Evolutionary conservation across 2,888 invertebrate species (phyloP).

Genomic region (Platycnemis pennipes): DNA sequence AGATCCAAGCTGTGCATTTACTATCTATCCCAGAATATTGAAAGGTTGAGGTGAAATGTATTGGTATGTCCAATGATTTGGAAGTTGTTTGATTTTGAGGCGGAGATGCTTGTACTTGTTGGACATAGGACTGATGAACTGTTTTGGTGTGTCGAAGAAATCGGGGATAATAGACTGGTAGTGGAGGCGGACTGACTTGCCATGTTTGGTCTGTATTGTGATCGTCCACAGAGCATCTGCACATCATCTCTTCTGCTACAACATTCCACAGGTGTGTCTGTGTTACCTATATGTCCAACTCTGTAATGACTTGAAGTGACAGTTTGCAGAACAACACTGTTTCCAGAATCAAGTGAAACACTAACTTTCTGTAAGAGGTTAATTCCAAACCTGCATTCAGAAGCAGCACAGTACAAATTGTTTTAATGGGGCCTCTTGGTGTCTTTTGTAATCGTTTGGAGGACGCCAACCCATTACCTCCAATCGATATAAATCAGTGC

Average conservation of each 20-base stretch:
- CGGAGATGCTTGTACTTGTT: constrained; percentile 61
- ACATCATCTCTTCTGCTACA: constrained; percentile 67
- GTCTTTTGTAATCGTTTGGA: constrained; percentile 67
- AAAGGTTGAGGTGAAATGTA: constrained; percentile 41
- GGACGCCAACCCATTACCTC: constrained; percentile 66
- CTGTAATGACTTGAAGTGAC: constrained; percentile 52
- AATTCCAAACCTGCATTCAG: constrained; percentile 65
- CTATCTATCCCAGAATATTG: constrained; percentile 53
- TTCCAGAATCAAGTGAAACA: constrained; percentile 64
- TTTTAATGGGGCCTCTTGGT: constrained; percentile 65
- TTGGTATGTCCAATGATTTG: constrained; percentile 41
- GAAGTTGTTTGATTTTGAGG: constrained; percentile 37
- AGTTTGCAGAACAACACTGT: constrained; percentile 63
- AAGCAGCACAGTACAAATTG: constrained; percentile 67
- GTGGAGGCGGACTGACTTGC: constrained; percentile 39
- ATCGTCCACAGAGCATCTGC: constrained; percentile 62
- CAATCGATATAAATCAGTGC: constrained; percentile 55
- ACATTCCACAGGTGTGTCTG: constrained; percentile 68
- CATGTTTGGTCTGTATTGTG: constrained; percentile 59
- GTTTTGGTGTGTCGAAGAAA: constrained; percentile 30
- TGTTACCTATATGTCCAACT: constrained; percentile 41
- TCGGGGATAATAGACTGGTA: constrained; percentile 45
- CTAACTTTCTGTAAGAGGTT: constrained; percentile 67
- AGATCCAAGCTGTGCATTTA: constrained; percentile 64
- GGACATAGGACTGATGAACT: constrained; percentile 63